Conservation (phyloP, 1,140 invertebrate species). For the Sinella curviseta region DNA sequence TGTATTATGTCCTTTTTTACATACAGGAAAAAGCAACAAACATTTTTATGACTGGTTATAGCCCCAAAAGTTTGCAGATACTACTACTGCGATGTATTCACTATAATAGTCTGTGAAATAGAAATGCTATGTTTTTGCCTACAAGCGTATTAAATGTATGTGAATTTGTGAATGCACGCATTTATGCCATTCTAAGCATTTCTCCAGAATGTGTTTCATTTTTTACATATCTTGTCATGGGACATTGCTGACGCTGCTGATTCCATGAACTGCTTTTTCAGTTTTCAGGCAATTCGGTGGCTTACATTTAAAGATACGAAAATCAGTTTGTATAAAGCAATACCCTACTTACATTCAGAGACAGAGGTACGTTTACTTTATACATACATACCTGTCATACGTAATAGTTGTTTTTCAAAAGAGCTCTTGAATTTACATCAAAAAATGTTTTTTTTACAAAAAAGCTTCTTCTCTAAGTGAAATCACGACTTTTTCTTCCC, state of each 20-base stretch:
- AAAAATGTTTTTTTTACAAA: neutral
- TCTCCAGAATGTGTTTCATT: neutral
- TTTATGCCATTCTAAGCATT: neutral
- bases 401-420: neutral
- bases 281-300: neutral
- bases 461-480: neutral
- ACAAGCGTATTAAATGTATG: neutral
- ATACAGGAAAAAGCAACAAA: neutral
- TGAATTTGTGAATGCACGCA: neutral
- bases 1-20: too few relatives aligned
- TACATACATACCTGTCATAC: neutral
- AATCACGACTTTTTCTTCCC: slow-evolving; percentile 1
- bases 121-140: too few relatives aligned
- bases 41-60: too few relatives aligned
- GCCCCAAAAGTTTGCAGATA: too few relatives aligned
- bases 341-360: too few relatives aligned
- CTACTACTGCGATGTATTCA: too few relatives aligned
- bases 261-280: neutral
- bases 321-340: too few relatives aligned
- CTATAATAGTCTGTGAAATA: too few relatives aligned
- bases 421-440: neutral
- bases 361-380: neutral
- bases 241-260: neutral
- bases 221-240: slow-evolving; percentile 12
- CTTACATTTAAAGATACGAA: neutral